phyloP scores from a whole-genome alignment of 2,888 invertebrate genomes.

The Watsonalla binaria region DNA sequence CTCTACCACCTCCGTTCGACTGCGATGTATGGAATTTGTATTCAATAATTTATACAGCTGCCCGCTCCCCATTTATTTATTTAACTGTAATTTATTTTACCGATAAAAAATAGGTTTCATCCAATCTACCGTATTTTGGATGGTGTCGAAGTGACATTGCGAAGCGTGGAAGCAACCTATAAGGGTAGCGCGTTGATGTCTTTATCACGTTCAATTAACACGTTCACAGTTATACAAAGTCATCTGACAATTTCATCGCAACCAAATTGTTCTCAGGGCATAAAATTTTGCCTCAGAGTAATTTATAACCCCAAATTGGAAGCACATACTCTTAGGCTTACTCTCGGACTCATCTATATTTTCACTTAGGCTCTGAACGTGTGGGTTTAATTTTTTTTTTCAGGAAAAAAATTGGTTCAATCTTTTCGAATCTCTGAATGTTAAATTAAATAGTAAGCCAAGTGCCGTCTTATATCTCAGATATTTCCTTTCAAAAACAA shows the following conservation, averaged over 20 bases:
- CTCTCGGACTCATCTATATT: no score
- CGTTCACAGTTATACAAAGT: conserved; percentile 15
- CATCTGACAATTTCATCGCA: conserved; percentile 8
- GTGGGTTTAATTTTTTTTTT: no score
- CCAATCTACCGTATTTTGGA: conserved; percentile 13
- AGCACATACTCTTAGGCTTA: no score
- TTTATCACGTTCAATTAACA: neutral
- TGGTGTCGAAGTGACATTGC: conserved; percentile 32
- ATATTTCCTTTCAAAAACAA: no score
- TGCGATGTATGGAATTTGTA: conserved; percentile 70
- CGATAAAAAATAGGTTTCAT: conserved; percentile 40
- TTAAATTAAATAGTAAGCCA: no score
- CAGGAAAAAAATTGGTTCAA: no score
- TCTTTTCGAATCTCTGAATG: no score
- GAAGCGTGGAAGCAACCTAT: neutral
- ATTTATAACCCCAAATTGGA: no score
- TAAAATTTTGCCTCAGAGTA: no score
- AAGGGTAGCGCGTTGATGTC: neutral
- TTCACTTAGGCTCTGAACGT: no score
- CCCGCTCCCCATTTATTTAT: conserved; percentile 41
- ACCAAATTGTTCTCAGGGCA: no score
- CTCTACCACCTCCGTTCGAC: conserved; percentile 51
- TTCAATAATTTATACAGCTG: conserved; percentile 61
- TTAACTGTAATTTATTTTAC: conserved; percentile 39
- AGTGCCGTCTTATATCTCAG: no score